Base-by-base conservation (phyloP, 2,888 invertebrate genomes). In the Mythimna ferrago region DNA sequence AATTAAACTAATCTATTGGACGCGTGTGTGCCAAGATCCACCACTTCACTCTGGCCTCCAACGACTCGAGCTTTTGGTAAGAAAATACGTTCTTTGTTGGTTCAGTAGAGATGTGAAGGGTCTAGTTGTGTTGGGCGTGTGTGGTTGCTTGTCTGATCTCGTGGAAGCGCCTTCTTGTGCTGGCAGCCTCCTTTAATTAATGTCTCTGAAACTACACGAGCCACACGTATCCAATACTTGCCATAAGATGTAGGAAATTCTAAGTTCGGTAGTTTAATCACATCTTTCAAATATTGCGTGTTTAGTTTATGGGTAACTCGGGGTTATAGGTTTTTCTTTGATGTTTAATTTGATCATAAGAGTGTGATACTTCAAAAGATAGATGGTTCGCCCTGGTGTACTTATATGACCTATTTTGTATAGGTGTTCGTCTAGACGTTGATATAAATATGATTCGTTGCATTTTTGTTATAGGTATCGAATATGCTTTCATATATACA, bases 141-240 rank as follows among this genome's bases (percentile, higher is more conserved):
- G 91, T 71, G 83, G 86, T 84, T 88, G 89, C 91, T 88, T 91
- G 91, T 92, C 93, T 93, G 91, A 92, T 93, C 92, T 92, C 88
- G 87, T 88, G 89, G 88, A 88, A 87, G 91, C 93, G 93, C 95
- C 95, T 94, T 94, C 94, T 95, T 95, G 95, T 87, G 91, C 87
- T 94, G 95, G 94, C 95, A 94, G 93, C 87, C 89, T 91, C 92
- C 93, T 93, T 94, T 95, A 95, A 95, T 95, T 95, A 95, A 94
- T 94, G 94, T 94, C 94, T 91, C 90, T 84, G 90, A 87, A 92
- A 92, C 93, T 91, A 91, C 86, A 91, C 85, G 85, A 89, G 88
- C 86, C 87, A 86, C 92, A 91, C 89, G 90, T 92, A 90, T 89
- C 89, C 86, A 90, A 90, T 93, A 91, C 90, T 89, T 87, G 85